These are phyloP conservation scores for Epinephelus moara DNA, from an alignment of 2,113 vertebrate species.

Conservation along the genomic window DNA sequence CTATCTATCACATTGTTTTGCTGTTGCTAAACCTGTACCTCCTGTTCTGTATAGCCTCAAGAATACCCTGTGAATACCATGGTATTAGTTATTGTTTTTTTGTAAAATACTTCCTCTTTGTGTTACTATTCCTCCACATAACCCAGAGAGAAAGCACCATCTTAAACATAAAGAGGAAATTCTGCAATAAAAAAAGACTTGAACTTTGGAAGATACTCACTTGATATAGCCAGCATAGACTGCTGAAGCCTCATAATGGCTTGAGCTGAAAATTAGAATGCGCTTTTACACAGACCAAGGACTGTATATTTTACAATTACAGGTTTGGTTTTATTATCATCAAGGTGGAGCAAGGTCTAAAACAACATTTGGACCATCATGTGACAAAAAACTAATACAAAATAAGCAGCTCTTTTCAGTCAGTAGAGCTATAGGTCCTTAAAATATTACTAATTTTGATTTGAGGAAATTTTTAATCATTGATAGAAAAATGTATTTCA, in stretches of 20 bases:
- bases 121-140: background rate
- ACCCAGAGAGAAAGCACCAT: background rate
- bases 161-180: too few species aligned
- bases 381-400: background rate
- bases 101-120: background rate
- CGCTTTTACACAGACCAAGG: background rate
- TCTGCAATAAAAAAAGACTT: too few species aligned
- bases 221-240: background rate
- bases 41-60: too few species aligned
- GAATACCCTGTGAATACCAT: background rate
- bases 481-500: too few species aligned
- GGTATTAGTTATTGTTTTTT: background rate
- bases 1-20: too few species aligned
- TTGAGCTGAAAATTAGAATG: background rate
- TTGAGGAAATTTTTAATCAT: background rate
- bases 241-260: background rate
- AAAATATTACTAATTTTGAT: background rate
- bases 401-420: background rate
- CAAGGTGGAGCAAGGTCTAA: background rate
- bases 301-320: background rate
- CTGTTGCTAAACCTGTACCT: too few species aligned
- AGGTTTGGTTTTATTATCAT: background rate
- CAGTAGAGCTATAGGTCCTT: background rate
- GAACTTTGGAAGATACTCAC: too few species aligned
- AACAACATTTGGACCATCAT: background rate